phyloP scores from a whole-genome alignment of 1,140 invertebrate genomes.

The Hirudo medicinalis region DNA sequence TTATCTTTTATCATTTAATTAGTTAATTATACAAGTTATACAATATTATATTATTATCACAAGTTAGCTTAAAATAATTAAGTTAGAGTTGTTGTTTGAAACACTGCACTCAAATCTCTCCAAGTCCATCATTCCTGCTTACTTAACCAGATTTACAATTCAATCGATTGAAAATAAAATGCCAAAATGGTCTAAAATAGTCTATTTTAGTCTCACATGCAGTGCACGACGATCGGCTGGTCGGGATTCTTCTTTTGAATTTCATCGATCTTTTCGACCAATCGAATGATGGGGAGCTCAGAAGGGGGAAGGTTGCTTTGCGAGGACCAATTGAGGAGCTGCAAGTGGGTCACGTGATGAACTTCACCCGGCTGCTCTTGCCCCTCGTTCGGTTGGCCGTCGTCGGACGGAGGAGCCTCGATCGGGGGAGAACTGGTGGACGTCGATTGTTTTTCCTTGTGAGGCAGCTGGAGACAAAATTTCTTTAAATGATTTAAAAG shows the following conservation, averaged over 20 bases:
- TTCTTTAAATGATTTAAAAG: no score
- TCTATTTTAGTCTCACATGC: not conserved
- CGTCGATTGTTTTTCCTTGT: constrained; percentile 3
- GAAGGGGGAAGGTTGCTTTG: not conserved
- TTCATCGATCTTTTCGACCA: constrained; percentile 6
- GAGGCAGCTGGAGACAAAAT: not conserved
- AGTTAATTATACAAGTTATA: no score
- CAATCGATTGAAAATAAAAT: not conserved
- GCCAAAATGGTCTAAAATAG: not conserved
- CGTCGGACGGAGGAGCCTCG: not conserved
- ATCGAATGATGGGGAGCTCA: constrained; percentile 3
- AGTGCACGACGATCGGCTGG: not conserved
- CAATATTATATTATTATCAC: no score
- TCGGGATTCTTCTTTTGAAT: constrained; percentile 9
- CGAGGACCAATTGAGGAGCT: not conserved
- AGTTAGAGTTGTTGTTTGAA: no score
- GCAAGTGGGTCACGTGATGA: constrained; percentile 10
- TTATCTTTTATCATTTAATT: no score
- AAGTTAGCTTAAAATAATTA: no score
- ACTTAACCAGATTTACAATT: no score
- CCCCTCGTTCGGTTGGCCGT: not conserved
- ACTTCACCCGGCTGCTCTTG: not conserved
- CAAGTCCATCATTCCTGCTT: no score
- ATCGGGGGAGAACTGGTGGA: not conserved
- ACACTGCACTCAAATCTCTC: no score